Base-by-base conservation (phyloP, 1,140 invertebrate genomes). In the Anoplolepis gracilipes region DNA sequence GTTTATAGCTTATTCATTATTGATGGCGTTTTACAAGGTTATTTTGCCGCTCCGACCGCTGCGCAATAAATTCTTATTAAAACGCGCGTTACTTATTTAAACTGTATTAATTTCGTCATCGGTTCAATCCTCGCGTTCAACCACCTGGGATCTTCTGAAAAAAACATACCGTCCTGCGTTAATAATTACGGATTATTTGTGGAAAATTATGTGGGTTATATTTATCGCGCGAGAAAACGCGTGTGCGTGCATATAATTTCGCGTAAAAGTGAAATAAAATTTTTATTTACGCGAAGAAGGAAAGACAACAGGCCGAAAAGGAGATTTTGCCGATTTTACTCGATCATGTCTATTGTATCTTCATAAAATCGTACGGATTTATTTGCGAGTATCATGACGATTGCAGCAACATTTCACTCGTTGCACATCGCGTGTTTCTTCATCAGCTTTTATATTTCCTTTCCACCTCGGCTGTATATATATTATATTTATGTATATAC, bases 1-100 rank as follows among this genome's bases (percentile, higher is more conserved):
- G 78, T 81, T 81, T 81, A 81, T 81, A 72, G 78, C 78, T 82
- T 82, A 82, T 82, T 82, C 78, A 82, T 82, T 82, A 82, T 82
- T 82, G 65, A 82, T 82, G 78, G 65, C 65, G 36, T 42, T 82
- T 82, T 72, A 59, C 78, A 82, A 82, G 78, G 78, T 82, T 82
- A 82, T 82, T 82, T 82, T 36, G 65, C 67, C 78, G 78, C 64
- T 59, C 33, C 78, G 78, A 19, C 65, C 53, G 67, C 70, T 65
- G 33, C 61, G 75, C 55, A 76, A 87, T 72, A 81, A 88, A 85
- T 75, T 81, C 75, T 78, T 85, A 85, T 85, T 85, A 85, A 69
- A 82, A 82, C 53, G 46, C 67, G 65, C 53, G 55, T 82, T 82
- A 82, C 78, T 82, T 82, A 82, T 82, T 82, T 82, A 82, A 72